phyloP scores from a whole-genome alignment of 2,113 vertebrate genomes.

The Trematocara unimaculatum region DNA sequence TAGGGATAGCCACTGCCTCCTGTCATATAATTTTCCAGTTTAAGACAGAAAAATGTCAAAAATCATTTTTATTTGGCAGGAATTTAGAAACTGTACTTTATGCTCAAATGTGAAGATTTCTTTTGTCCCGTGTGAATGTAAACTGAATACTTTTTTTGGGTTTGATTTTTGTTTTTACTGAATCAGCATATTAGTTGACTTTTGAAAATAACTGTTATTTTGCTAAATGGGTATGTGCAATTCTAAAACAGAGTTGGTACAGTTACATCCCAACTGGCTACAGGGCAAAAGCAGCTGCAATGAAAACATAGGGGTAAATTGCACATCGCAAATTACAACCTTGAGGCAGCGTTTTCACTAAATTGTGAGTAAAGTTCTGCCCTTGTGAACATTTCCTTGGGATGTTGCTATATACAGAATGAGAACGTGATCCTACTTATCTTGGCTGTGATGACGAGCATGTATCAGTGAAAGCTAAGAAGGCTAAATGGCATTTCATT shows the following conservation, averaged over 20 bases:
- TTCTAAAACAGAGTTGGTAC: background rate
- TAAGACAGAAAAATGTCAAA: background rate
- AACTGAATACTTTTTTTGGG: background rate
- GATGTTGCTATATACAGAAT: conserved; percentile 3
- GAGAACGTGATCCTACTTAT: conserved; percentile 6
- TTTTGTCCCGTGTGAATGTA: background rate
- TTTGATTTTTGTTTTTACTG: background rate
- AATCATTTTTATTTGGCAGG: background rate
- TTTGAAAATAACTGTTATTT: background rate
- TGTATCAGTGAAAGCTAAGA: conserved; percentile 22
- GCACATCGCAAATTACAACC: background rate
- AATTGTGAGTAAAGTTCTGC: background rate
- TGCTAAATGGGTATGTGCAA: background rate
- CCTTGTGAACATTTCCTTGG: conserved; percentile 1
- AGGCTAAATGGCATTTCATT: conserved; percentile 34
- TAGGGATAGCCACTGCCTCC: background rate
- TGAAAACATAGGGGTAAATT: background rate
- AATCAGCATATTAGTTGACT: background rate
- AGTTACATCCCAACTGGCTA: background rate
- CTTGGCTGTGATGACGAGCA: conserved; percentile 25
- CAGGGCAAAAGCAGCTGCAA: background rate
- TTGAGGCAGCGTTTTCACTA: background rate
- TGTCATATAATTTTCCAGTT: background rate
- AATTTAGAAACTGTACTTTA: background rate
- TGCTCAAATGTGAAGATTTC: background rate